These are phyloP conservation scores for Lycaena phlaeas DNA, from an alignment of 2,888 invertebrate genomes.

Conservation along the genomic window DNA sequence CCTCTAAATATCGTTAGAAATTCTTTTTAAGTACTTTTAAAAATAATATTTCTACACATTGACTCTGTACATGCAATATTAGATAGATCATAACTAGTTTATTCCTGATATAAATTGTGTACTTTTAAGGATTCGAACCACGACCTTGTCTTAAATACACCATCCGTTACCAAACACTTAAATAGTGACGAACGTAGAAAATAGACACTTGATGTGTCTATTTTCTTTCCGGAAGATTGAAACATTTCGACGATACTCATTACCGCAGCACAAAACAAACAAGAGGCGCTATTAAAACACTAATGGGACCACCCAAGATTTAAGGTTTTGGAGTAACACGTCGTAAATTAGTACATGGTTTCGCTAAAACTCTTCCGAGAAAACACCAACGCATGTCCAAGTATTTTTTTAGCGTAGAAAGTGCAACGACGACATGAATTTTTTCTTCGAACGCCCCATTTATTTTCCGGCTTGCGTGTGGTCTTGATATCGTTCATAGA, in stretches of 20 bases:
- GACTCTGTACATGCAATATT: too few species aligned
- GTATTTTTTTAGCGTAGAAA: slow-evolving; percentile 58
- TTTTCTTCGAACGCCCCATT: slow-evolving; percentile 62
- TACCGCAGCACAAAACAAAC: slow-evolving; percentile 24
- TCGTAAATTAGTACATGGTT: slow-evolving; percentile 53
- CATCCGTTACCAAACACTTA: too few species aligned
- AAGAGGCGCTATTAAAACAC: slow-evolving; percentile 41
- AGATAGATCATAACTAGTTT: too few species aligned
- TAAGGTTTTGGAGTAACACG: slow-evolving; percentile 56
- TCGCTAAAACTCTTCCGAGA: slow-evolving; percentile 52
- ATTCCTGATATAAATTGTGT: too few species aligned
- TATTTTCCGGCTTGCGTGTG: slow-evolving; percentile 68
- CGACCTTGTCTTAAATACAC: too few species aligned
- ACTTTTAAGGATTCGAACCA: too few species aligned
- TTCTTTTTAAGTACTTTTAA: too few species aligned
- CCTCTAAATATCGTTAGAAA: too few species aligned
- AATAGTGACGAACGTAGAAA: not conserved
- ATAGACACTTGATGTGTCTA: slow-evolving; percentile 8
- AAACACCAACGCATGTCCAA: slow-evolving; percentile 54
- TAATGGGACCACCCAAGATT: slow-evolving; percentile 66
- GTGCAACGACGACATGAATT: slow-evolving; percentile 55
- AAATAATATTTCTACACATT: too few species aligned
- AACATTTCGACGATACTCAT: slow-evolving; percentile 3
- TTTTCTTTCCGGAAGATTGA: slow-evolving; percentile 14
- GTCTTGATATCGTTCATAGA: slow-evolving; percentile 52